phyloP scores from a whole-genome alignment of 2,888 invertebrate genomes.

The Cantharis rustica region DNA sequence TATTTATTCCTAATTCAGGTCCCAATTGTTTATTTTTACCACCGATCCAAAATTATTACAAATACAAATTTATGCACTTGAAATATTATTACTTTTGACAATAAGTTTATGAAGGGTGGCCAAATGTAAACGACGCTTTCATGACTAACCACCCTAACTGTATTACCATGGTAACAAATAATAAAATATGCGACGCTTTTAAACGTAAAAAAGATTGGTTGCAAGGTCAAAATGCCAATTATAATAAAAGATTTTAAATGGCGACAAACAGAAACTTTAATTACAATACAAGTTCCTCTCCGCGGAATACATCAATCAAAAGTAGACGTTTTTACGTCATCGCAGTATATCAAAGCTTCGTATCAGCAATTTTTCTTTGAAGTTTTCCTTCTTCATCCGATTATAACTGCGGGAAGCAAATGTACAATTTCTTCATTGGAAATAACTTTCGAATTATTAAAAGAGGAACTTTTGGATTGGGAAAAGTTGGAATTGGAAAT shows the following conservation, averaged over 20 bases:
- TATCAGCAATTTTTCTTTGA: constrained; percentile 78
- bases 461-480: constrained; percentile 64
- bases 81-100: too few species aligned
- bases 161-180: neutral
- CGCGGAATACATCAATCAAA: constrained; percentile 66
- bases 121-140: neutral
- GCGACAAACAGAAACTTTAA: constrained; percentile 68
- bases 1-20: too few species aligned
- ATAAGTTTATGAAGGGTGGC: too few species aligned
- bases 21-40: too few species aligned
- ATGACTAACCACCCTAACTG: neutral
- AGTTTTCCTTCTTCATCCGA: constrained; percentile 66
- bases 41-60: too few species aligned
- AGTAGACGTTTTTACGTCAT: constrained; percentile 71
- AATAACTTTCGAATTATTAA: constrained; percentile 70
- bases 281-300: constrained; percentile 70
- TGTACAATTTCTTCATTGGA: constrained; percentile 67
- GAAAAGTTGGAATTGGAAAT: constrained; percentile 61
- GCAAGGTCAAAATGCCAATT: constrained; percentile 69
- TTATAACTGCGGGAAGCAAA: constrained; percentile 66
- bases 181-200: neutral
- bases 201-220: neutral
- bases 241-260: constrained; percentile 76
- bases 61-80: too few species aligned
- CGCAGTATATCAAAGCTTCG: constrained; percentile 73